phyloP scores from a whole-genome alignment of 2,888 invertebrate species.

The Himalopsyche japonica region DNA sequence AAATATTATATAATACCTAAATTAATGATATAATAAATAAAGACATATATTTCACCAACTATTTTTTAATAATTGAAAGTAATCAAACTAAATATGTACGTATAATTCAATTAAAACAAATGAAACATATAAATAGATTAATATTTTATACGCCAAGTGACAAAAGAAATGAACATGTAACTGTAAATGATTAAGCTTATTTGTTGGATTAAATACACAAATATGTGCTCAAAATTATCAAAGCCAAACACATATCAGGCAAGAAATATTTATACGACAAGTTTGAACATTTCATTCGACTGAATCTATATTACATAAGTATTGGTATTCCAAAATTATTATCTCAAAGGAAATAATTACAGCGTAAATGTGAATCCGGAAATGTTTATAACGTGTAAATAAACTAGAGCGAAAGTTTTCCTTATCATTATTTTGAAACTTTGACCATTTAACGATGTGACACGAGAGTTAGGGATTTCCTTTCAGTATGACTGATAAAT shows the following conservation, averaged over 20 bases:
- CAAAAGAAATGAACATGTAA: no score
- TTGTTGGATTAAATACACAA: no score
- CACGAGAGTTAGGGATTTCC: conserved; percentile 9
- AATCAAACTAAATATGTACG: no score
- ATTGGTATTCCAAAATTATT: neutral
- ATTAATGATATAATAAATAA: no score
- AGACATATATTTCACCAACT: no score
- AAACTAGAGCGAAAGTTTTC: neutral
- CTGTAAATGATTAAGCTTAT: no score
- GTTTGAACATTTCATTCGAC: neutral
- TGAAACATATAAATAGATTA: no score
- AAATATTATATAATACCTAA: no score
- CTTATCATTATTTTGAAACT: conserved; percentile 5
- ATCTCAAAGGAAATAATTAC: neutral
- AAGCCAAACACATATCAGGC: neutral
- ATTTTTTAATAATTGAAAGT: no score
- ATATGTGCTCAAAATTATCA: neutral
- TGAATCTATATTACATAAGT: neutral
- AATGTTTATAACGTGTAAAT: neutral
- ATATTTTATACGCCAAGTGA: no score
- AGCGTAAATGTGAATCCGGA: neutral
- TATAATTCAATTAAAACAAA: no score
- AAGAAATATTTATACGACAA: neutral
- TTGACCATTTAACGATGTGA: conserved; percentile 7
- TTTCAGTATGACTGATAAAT: neutral